Percentiles rank a stretch among this genome's conserved stretches.
Conservation (phyloP, 2,888 invertebrate genomes). For the Nysson spinosus region DNA sequence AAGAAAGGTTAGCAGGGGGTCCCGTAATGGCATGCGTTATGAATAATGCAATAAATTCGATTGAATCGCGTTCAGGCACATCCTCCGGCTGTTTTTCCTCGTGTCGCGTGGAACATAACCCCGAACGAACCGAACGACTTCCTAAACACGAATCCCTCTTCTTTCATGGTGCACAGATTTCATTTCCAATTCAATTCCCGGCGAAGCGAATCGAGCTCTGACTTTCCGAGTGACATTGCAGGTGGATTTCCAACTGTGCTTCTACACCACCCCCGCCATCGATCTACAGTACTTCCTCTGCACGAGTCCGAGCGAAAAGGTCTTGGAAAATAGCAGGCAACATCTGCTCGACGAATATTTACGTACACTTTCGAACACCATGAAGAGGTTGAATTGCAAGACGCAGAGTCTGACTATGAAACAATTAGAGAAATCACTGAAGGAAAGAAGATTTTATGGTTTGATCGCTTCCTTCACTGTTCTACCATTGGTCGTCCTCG, state of each 20-base stretch:
- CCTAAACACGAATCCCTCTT: slow-evolving; percentile 61
- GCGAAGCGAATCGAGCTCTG: slow-evolving; percentile 23
- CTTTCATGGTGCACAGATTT: slow-evolving; percentile 48
- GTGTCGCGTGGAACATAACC: background rate
- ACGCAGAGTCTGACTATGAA: slow-evolving; percentile 61
- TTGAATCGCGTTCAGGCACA: slow-evolving; percentile 55
- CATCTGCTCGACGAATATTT: slow-evolving; percentile 63
- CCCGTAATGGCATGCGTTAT: slow-evolving; percentile 55
- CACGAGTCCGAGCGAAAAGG: slow-evolving; percentile 69
- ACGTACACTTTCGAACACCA: slow-evolving; percentile 45
- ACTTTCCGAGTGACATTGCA: slow-evolving; percentile 62
- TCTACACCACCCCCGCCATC: slow-evolving; percentile 76
- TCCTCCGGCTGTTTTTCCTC: slow-evolving; percentile 29
- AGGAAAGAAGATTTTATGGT: slow-evolving; percentile 50
- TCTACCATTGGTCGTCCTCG: slow-evolving; percentile 62
- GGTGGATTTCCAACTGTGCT: slow-evolving; percentile 78
- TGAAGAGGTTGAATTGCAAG: slow-evolving; percentile 65
- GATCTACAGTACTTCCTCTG: slow-evolving; percentile 78
- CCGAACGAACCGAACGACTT: slow-evolving; percentile 59
- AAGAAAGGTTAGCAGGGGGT: too few species aligned
- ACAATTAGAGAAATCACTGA: slow-evolving; percentile 49
- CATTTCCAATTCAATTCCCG: slow-evolving; percentile 66
- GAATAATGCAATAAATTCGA: slow-evolving; percentile 68
- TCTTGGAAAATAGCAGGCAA: slow-evolving; percentile 47
- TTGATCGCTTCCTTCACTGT: slow-evolving; percentile 58